Percentiles rank a stretch among this genome's conserved stretches.
Conservation (phyloP, 1,140 invertebrate genomes). For the Pemphigus obesinymphae region DNA sequence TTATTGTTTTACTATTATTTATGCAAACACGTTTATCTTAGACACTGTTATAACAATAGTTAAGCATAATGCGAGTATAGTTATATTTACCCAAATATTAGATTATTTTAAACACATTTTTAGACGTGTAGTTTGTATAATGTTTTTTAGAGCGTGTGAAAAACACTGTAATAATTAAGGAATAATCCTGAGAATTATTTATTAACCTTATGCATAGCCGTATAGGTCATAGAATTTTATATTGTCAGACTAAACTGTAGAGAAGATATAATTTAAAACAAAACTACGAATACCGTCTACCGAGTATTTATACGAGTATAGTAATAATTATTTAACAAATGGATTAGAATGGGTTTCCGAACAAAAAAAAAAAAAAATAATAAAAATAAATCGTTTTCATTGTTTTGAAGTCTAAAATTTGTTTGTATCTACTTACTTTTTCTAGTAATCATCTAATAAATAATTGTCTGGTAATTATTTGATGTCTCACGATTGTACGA, state of each 20-base stretch:
- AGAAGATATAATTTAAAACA: not conserved
- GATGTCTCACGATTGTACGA: no score
- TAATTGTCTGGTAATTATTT: no score
- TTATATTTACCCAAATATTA: not conserved
- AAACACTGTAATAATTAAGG: not conserved
- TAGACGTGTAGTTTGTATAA: not conserved
- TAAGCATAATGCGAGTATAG: not conserved
- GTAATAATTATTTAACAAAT: not conserved
- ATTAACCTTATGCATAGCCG: no score
- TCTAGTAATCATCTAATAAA: no score
- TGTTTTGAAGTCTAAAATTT: no score
- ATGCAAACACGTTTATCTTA: not conserved
- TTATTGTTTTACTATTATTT: not conserved
- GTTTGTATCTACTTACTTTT: no score
- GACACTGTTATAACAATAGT: not conserved
- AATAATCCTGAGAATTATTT: not conserved
- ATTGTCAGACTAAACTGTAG: not conserved
- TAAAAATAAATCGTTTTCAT: not conserved
- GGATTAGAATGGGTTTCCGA: no score
- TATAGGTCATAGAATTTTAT: not conserved
- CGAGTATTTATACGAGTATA: not conserved
- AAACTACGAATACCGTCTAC: not conserved
- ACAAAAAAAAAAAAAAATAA: not conserved
- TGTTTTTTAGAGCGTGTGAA: not conserved
- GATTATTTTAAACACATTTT: not conserved